Evolutionary conservation across 2,113 vertebrate genomes (phyloP).

Genomic region (Amazona vittata): DNA sequence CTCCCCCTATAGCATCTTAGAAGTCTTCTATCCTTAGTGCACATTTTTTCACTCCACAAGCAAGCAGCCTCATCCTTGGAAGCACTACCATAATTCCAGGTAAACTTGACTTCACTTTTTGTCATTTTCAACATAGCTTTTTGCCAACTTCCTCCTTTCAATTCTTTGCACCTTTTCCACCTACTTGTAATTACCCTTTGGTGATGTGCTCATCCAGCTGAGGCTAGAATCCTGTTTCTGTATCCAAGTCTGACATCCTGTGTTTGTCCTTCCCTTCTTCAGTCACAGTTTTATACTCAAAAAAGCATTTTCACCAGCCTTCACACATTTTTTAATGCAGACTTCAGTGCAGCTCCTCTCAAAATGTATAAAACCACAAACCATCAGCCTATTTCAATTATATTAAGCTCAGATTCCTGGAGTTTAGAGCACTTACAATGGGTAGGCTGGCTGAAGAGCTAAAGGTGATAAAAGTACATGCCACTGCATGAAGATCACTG

Average conservation of each 20-base stretch:
- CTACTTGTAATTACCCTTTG: not conserved
- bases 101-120: not conserved
- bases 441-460: not conserved
- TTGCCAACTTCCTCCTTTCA: not conserved
- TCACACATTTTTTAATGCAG: not conserved
- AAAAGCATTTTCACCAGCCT: not conserved
- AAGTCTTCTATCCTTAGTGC: not conserved
- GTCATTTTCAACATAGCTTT: not conserved
- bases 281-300: not conserved
- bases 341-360: not conserved
- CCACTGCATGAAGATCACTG: not conserved
- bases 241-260: not conserved
- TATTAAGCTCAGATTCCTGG: not conserved
- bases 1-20: accelerated
- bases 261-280: not conserved
- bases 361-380: not conserved
- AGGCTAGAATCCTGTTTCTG: not conserved
- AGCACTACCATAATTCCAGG: not conserved
- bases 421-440: not conserved
- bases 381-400: not conserved
- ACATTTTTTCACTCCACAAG: not conserved
- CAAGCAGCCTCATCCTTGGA: not conserved
- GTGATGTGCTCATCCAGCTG: not conserved
- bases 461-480: not conserved
- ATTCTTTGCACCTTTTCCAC: not conserved